Evolutionary conservation across 2,888 invertebrate genomes (phyloP).

Genomic region (Drosophila nr. fundita): DNA sequence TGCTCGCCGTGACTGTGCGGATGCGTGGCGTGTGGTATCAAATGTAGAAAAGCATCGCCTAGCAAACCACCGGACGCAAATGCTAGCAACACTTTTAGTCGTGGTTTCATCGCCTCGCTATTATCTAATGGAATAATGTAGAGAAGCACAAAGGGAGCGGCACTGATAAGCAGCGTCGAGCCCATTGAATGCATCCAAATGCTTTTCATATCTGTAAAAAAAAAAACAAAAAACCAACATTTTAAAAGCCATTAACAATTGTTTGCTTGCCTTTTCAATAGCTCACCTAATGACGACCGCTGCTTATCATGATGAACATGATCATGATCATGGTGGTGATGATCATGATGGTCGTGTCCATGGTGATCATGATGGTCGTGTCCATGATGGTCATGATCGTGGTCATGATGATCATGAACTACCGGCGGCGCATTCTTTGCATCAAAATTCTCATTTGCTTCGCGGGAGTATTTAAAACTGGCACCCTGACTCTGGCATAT

Average conservation of each 20-base stretch:
- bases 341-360: constrained; percentile 42
- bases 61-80: constrained; percentile 98
- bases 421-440: constrained; percentile 48
- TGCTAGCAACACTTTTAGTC: constrained; percentile 95
- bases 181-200: constrained; percentile 93
- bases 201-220: constrained; percentile 74
- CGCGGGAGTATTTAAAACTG: constrained; percentile 92
- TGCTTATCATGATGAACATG: constrained; percentile 57
- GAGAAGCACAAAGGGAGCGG: constrained; percentile 96
- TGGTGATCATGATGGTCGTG: constrained; percentile 47
- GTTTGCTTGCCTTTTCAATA: not conserved
- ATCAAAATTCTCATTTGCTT: constrained; percentile 85
- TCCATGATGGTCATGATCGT: constrained; percentile 47
- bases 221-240: constrained; percentile 13
- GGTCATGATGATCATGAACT: constrained; percentile 46
- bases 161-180: constrained; percentile 96
- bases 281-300: constrained; percentile 68
- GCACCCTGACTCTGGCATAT: constrained; percentile 87
- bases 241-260: constrained; percentile 3
- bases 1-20: constrained; percentile 85
- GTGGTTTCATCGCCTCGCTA: constrained; percentile 92
- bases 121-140: constrained; percentile 97
- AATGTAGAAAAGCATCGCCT: constrained; percentile 99
- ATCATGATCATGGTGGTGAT: constrained; percentile 42
- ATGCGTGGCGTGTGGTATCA: constrained; percentile 97